Percentiles rank a stretch among this genome's conserved stretches.
Conservation (phyloP, 2,888 invertebrate species). For the Napeogenes inachia region DNA sequence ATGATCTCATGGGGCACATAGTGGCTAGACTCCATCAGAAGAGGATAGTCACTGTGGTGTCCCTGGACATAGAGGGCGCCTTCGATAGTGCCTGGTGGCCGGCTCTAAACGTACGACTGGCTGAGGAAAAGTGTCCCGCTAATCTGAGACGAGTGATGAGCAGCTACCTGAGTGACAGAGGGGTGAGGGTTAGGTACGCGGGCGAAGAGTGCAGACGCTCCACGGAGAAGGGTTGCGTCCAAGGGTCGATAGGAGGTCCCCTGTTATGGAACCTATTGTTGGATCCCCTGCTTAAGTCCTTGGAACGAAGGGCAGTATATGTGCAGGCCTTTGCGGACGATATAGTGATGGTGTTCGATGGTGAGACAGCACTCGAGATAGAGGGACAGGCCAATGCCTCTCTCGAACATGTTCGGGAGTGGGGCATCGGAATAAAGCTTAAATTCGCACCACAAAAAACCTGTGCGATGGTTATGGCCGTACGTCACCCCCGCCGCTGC, state of each 20-base stretch:
- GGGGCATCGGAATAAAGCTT: constrained; percentile 15
- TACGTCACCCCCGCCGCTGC: too few relatives aligned
- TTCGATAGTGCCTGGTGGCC: constrained; percentile 42
- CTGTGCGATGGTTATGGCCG: not conserved
- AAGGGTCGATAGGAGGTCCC: constrained; percentile 25
- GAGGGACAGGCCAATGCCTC: constrained; percentile 12
- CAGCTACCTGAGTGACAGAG: constrained; percentile 18
- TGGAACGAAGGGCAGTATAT: not conserved
- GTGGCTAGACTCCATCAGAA: not conserved
- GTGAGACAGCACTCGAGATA: not conserved
- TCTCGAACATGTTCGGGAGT: constrained; percentile 10
- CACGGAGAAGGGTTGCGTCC: constrained; percentile 25
- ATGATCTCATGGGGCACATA: not conserved
- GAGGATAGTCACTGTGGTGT: constrained; percentile 17
- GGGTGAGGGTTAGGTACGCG: constrained; percentile 15
- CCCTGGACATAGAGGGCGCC: constrained; percentile 35
- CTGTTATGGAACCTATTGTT: constrained; percentile 22
- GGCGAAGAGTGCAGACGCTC: constrained; percentile 1
- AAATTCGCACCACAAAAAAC: constrained; percentile 13
- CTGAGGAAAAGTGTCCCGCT: constrained; percentile 21
- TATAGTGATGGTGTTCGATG: constrained; percentile 9
- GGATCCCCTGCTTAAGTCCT: constrained; percentile 13
- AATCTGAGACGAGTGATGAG: not conserved
- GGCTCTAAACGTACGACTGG: constrained; percentile 20
- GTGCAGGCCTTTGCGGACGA: not conserved